These are phyloP conservation scores for Calliscelio sp. DNA, from an alignment of 2,888 invertebrate genomes.

Conservation along the genomic window DNA sequence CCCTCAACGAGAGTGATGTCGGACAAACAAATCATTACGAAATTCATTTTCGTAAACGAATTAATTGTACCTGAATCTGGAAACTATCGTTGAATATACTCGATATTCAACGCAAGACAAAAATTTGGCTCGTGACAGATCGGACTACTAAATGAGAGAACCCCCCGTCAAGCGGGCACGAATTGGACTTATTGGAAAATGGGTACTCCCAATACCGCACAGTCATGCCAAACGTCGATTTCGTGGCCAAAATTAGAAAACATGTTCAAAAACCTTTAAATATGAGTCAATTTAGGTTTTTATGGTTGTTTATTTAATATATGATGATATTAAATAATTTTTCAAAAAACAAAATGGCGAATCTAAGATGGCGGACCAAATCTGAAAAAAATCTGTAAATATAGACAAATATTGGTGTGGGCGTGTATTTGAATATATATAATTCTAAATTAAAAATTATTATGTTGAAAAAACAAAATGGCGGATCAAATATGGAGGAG, in stretches of 20 bases:
- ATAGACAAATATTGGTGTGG: slow-evolving; percentile 15
- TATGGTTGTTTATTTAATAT: slow-evolving; percentile 21
- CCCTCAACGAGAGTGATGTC: no score
- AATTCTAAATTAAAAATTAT: slow-evolving; percentile 18
- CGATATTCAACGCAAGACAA: no score
- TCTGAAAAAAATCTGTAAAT: slow-evolving; percentile 36
- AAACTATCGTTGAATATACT: no score
- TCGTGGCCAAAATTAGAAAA: slow-evolving; percentile 35
- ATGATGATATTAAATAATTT: slow-evolving; percentile 25
- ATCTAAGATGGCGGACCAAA: slow-evolving; percentile 34
- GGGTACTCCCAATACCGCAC: no score
- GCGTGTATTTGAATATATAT: slow-evolving; percentile 29
- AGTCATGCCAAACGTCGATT: slow-evolving; percentile 24
- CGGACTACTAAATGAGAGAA: no score
- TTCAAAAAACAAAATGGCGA: slow-evolving; percentile 31
- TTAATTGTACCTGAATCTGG: no score
- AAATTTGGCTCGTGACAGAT: no score
- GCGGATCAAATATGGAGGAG: slow-evolving; percentile 17
- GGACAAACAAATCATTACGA: no score
- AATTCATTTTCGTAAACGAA: no score
- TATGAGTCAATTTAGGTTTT: slow-evolving; percentile 26
- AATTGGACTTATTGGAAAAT: no score
- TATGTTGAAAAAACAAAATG: slow-evolving; percentile 17
- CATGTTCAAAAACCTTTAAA: slow-evolving; percentile 24
- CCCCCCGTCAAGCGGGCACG: no score